Conservation (phyloP, 2,888 invertebrate genomes). For the Ophioninae sp. region DNA sequence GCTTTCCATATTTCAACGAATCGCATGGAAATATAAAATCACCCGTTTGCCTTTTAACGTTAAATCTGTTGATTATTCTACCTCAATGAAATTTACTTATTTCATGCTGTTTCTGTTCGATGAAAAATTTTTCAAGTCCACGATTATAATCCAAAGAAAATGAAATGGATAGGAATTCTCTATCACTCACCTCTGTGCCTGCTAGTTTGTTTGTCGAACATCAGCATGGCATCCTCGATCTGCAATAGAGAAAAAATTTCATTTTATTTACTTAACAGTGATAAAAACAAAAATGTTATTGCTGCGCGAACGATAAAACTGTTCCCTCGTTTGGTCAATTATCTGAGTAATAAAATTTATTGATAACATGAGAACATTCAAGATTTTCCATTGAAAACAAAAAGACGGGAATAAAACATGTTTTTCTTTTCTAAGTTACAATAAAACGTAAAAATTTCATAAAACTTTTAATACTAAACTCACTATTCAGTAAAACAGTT, state of each 20-base stretch:
- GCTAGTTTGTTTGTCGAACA: constrained; percentile 99
- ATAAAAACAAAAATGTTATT: background rate
- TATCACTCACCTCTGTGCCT: constrained; percentile 94
- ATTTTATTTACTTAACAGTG: background rate
- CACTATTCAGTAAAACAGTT: too few relatives aligned
- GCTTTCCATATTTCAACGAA: constrained; percentile 34
- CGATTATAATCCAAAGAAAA: constrained; percentile 10
- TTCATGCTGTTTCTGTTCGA: background rate
- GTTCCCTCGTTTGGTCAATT: background rate
- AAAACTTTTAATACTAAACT: too few relatives aligned
- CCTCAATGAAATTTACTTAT: background rate
- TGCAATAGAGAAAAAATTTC: constrained; percentile 83
- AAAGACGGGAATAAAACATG: too few relatives aligned
- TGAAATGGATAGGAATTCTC: background rate
- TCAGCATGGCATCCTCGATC: constrained; percentile 99
- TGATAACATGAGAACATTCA: too few relatives aligned
- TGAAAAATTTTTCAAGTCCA: background rate
- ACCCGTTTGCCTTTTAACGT: constrained; percentile 39
- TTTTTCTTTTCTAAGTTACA: too few relatives aligned
- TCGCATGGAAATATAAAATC: constrained; percentile 11
- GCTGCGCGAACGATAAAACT: too few relatives aligned
- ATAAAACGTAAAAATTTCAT: too few relatives aligned
- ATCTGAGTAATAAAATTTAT: background rate
- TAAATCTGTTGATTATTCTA: constrained; percentile 35
- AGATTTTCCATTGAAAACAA: too few relatives aligned